phyloP scores from a whole-genome alignment of 2,113 vertebrate genomes.

The Nyctereutes procyonoides region DNA sequence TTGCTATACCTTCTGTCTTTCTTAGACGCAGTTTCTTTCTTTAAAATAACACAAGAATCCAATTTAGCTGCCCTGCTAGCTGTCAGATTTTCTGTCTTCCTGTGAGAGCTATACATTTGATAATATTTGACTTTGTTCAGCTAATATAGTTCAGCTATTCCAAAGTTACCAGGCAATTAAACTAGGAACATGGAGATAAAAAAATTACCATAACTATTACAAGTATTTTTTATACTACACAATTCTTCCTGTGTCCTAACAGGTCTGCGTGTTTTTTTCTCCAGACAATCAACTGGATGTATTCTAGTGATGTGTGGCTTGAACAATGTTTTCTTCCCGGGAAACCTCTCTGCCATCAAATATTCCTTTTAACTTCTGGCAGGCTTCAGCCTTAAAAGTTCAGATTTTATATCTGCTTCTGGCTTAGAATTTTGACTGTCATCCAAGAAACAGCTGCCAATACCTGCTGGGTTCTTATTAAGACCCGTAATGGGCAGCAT shows the following conservation, averaged over 20 bases:
- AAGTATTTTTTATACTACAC: background rate
- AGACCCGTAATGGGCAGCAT: constrained; percentile 9
- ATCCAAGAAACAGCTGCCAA: constrained; percentile 25
- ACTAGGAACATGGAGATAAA: background rate
- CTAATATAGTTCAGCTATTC: constrained; percentile 5
- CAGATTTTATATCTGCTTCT: constrained; percentile 45
- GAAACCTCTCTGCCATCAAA: constrained; percentile 37
- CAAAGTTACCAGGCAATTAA: constrained; percentile 29
- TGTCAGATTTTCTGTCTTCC: background rate
- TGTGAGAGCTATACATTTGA: background rate
- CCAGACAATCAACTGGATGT: background rate
- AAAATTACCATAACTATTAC: background rate
- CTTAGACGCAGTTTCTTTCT: background rate
- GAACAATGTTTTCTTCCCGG: constrained; percentile 47
- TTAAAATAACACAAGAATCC: constrained; percentile 31
- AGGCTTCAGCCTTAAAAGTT: constrained; percentile 39
- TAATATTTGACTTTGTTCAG: constrained; percentile 48
- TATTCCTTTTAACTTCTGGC: constrained; percentile 61
- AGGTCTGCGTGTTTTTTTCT: constrained; percentile 13
- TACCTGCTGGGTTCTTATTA: constrained; percentile 44
- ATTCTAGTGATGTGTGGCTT: constrained; percentile 10
- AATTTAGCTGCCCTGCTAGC: constrained; percentile 10
- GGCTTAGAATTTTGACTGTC: constrained; percentile 62
- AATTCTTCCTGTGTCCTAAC: background rate
- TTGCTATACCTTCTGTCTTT: background rate